Base-by-base conservation (phyloP, 2,888 invertebrate species). In the Anorthoa munda region DNA sequence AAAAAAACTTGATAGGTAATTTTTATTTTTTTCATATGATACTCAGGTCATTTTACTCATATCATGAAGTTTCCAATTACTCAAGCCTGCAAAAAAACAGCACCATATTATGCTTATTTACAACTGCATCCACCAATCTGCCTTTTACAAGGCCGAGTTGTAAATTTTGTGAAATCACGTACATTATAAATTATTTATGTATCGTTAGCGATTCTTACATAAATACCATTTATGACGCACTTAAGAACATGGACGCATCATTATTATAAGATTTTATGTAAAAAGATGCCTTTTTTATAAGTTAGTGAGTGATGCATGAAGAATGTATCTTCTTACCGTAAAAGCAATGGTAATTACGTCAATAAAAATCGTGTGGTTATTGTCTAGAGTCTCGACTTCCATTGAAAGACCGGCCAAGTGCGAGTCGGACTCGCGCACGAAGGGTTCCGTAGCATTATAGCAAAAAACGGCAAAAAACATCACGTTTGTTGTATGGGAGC, bases 161-260 rank as follows among this genome's bases (percentile, higher is more conserved):
- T 80, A 67, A 64, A 71, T 68, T 70, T 81, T 58, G 81, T 69
- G 81, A 84, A 82, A 82, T 70, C 76, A 66, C 31, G 63, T 69
- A 66, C 48, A 15, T 45, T 70, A 76, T 82, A 58, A 66, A 81
- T 71, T 71, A 77, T 76, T 81, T 50, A 72, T 74, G 50, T 61
- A 56, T 63, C 50, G 66, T 69, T 71, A 75, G 61, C 55, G 60
- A 66, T 72, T 74, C 55, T 71, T 70, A 78, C 64, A 61, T 78
- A 58, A 53, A 63, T 68, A 59, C 48, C 15, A 26, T 66, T 70
- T 77, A 56, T 23, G 55, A 53, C 26, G 50, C 61, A 50, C 46
- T 55, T 69, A 50, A 26, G 51, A 70, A 77, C 13, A 21, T n/a
- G 61, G 23, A 56, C 9, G 39, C 46, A 71, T 51, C n/a, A 65